Conservation (phyloP, 2,888 invertebrate species). For the Caenorhabditis parvicauda region DNA sequence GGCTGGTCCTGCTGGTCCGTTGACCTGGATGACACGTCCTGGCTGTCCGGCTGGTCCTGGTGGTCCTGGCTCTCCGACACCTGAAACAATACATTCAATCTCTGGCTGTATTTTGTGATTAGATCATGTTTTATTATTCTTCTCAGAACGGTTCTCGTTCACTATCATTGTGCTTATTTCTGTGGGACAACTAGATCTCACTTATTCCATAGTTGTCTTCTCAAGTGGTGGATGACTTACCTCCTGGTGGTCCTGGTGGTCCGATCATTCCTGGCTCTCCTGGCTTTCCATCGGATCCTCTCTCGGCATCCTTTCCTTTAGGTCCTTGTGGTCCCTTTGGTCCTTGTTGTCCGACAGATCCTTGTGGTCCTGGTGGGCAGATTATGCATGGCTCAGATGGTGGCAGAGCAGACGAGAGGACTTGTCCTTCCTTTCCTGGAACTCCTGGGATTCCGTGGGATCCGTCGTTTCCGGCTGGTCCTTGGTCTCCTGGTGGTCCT, state of each 20-base stretch:
- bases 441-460: slow-evolving; percentile 50
- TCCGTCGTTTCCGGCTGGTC: slow-evolving; percentile 45
- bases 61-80: slow-evolving; percentile 52
- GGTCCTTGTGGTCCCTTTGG: slow-evolving; percentile 55
- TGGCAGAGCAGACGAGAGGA: slow-evolving; percentile 43
- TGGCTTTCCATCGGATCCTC: slow-evolving; percentile 47
- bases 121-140: too few species aligned
- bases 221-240: neutral
- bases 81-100: neutral
- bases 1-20: slow-evolving; percentile 50
- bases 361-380: slow-evolving; percentile 57
- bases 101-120: too few species aligned
- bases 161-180: too few species aligned
- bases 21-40: slow-evolving; percentile 47
- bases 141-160: too few species aligned
- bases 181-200: too few species aligned
- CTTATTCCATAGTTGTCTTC: too few species aligned
- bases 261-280: slow-evolving; percentile 49
- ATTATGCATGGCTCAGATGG: slow-evolving; percentile 53
- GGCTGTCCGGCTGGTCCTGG: slow-evolving; percentile 54
- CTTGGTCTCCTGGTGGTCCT: slow-evolving; percentile 46
- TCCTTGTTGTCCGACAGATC: slow-evolving; percentile 48
- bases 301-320: slow-evolving; percentile 57
- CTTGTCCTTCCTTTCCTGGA: slow-evolving; percentile 50
- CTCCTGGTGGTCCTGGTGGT: slow-evolving; percentile 53